Conservation (phyloP, 2,797 vertebrate genomes). For the Diplodus puntazzo region DNA sequence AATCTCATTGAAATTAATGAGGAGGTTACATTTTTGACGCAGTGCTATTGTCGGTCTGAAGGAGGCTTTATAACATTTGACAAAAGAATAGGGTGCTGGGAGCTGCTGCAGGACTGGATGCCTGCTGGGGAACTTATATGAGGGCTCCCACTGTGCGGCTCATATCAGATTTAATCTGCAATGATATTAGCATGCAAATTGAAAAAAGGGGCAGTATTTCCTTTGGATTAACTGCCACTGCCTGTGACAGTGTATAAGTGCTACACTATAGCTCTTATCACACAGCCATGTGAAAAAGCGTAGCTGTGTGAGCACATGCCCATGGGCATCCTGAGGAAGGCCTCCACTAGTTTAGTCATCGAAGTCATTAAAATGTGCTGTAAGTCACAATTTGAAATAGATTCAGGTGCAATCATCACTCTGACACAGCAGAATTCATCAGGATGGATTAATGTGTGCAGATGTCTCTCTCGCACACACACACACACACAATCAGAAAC, state of each 20-base stretch:
- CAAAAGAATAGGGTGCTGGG: conserved; percentile 38
- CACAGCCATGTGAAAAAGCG: conserved; percentile 60
- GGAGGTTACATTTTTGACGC: conserved; percentile 24
- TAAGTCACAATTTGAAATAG: conserved; percentile 68
- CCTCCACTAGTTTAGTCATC: conserved; percentile 64
- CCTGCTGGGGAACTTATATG: conserved; percentile 71
- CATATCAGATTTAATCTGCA: conserved; percentile 80
- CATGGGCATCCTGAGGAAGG: conserved; percentile 50
- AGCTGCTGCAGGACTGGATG: conserved; percentile 56
- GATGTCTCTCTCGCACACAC: conserved; percentile 24
- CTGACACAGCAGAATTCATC: conserved; percentile 69
- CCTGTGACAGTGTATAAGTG: conserved; percentile 72
- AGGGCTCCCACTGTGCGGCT: conserved; percentile 73
- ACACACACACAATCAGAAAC: neutral
- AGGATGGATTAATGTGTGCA: conserved; percentile 30
- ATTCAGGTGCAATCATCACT: conserved; percentile 63
- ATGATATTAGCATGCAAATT: conserved; percentile 86
- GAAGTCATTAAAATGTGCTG: conserved; percentile 70
- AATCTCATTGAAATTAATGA: conserved; percentile 25
- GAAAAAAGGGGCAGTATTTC: conserved; percentile 81
- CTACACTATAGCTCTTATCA: conserved; percentile 71
- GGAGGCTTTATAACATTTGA: conserved; percentile 48
- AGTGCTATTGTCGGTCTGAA: conserved; percentile 35
- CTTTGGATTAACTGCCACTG: conserved; percentile 81
- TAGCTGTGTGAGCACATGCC: conserved; percentile 52